Evolutionary conservation across 2,888 invertebrate species (phyloP).

Genomic region (Machimus rusticus): DNA sequence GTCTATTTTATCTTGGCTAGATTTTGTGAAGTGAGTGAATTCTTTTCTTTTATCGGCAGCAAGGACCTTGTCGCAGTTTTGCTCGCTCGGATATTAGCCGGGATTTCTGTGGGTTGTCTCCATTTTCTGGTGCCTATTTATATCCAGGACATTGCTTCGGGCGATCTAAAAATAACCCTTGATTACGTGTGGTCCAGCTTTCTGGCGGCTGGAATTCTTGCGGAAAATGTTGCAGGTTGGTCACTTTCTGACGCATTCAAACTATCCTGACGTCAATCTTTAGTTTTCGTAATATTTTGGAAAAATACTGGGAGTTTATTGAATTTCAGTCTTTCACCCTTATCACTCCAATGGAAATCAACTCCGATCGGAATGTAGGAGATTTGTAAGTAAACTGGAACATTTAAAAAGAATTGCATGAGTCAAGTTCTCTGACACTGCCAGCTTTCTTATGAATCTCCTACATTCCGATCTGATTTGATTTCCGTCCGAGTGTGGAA

Average conservation of each 20-base stretch:
- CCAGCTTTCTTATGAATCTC: too few species aligned
- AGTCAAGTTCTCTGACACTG: too few species aligned
- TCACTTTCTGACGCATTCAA: not conserved
- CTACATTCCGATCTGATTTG: too few species aligned
- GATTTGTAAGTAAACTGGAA: too few species aligned
- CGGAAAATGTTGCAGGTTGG: constrained; percentile 42
- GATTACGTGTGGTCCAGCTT: constrained; percentile 44
- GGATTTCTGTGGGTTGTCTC: constrained; percentile 43
- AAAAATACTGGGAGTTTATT: too few species aligned
- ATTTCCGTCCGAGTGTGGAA: too few species aligned
- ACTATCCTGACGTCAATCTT: not conserved
- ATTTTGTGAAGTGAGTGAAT: not conserved
- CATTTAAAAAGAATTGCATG: too few species aligned
- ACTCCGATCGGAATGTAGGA: too few species aligned
- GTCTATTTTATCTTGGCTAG: not conserved
- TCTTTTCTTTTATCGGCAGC: constrained; percentile 13
- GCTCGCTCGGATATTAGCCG: constrained; percentile 44
- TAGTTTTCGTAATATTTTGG: not conserved
- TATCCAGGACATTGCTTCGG: constrained; percentile 44
- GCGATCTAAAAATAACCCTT: constrained; percentile 36
- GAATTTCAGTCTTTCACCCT: too few species aligned
- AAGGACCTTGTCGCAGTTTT: constrained; percentile 37
- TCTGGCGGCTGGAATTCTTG: constrained; percentile 42
- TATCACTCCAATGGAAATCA: too few species aligned
- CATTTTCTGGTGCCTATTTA: constrained; percentile 47